These are phyloP conservation scores for Orgyia antiqua DNA, from an alignment of 2,888 invertebrate genomes.

Conservation along the genomic window DNA sequence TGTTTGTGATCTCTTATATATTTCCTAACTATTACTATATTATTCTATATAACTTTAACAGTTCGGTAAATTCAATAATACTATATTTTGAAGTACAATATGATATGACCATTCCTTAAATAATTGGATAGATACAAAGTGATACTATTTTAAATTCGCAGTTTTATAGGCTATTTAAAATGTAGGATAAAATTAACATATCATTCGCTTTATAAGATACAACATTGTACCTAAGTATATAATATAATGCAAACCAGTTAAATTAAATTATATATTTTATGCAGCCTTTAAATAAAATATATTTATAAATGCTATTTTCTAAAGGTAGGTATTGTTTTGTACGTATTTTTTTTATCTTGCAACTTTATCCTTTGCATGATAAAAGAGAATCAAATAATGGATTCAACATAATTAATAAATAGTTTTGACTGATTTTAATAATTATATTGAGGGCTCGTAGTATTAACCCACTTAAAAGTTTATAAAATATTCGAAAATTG, in stretches of 20 bases:
- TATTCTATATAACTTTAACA: too few species aligned
- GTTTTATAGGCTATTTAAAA: conserved; percentile 43
- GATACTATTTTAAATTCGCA: conserved; percentile 55
- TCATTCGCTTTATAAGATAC: conserved; percentile 76
- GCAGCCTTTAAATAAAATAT: conserved; percentile 38
- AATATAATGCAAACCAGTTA: conserved; percentile 42
- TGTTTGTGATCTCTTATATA: too few species aligned
- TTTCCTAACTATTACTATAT: too few species aligned
- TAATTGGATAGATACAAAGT: conserved; percentile 40
- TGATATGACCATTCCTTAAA: conserved; percentile 40
- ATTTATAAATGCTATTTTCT: conserved; percentile 20
- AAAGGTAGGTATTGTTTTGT: conserved; percentile 18
- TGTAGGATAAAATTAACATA: conserved; percentile 69
- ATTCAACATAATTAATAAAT: too few species aligned
- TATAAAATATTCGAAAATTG: too few species aligned
- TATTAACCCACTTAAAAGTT: too few species aligned
- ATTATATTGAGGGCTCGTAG: too few species aligned
- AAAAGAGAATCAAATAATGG: too few species aligned
- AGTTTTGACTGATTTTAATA: too few species aligned
- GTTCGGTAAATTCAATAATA: too few species aligned
- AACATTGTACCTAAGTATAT: conserved; percentile 42
- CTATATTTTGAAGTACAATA: too few species aligned
- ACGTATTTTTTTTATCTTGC: not conserved
- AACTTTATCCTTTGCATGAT: not conserved
- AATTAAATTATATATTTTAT: conserved; percentile 40